A percentile compares a stretch with the other conserved stretches of the same genome.
Evolutionary conservation across 37 sponge, comb jelly and placozoan genomes (phyloP).

Genomic region (Sycon ciliatum): DNA sequence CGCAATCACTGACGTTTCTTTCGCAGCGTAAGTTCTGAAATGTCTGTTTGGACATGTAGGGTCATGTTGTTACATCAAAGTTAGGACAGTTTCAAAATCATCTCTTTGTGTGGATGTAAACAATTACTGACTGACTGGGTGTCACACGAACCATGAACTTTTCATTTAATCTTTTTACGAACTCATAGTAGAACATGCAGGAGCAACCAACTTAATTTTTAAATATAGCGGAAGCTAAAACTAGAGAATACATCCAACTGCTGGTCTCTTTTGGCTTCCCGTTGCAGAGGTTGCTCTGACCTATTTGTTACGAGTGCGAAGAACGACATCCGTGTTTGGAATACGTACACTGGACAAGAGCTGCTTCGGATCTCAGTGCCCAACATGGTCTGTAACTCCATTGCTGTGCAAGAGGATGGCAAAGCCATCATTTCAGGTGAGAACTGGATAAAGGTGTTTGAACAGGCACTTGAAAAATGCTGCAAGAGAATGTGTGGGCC

Average conservation of each 20-base stretch:
- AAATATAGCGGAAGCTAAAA: not conserved
- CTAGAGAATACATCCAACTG: not conserved
- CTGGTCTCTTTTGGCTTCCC: not conserved
- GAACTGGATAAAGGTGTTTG: not conserved
- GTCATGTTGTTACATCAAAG: too few relatives aligned
- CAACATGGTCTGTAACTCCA: constrained; percentile 79
- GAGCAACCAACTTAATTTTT: too few relatives aligned
- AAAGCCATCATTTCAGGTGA: constrained; percentile 84
- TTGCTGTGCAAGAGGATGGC: constrained; percentile 75
- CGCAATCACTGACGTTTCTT: constrained; percentile 65
- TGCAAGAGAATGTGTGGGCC: too few relatives aligned
- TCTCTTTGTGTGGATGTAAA: too few relatives aligned
- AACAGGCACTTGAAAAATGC: too few relatives aligned
- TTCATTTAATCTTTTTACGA: too few relatives aligned
- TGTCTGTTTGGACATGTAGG: too few relatives aligned
- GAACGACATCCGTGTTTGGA: constrained; percentile 91
- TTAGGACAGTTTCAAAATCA: too few relatives aligned
- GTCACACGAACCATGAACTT: too few relatives aligned
- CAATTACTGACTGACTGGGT: too few relatives aligned
- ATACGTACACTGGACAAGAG: constrained; percentile 75
- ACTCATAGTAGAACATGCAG: too few relatives aligned
- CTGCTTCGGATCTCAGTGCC: constrained; percentile 70
- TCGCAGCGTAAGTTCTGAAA: constrained; percentile 68
- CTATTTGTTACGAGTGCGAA: constrained; percentile 91
- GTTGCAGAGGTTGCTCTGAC: constrained; percentile 56